Conservation (phyloP, 1,140 invertebrate species). For the Neodiprion fabricii region DNA sequence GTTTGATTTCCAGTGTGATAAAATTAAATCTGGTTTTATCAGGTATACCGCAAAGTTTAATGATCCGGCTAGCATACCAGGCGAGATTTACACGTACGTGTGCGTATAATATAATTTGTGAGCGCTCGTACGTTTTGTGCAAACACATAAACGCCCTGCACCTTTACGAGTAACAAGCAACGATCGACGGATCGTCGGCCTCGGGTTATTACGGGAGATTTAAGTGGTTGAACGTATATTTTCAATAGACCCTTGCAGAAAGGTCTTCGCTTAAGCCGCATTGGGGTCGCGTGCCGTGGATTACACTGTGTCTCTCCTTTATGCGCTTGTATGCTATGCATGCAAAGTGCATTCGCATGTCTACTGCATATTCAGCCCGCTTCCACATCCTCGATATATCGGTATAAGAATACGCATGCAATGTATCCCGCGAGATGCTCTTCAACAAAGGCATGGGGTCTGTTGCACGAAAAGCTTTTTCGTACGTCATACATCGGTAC, state of each 20-base stretch:
- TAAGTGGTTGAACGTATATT: slow-evolving; percentile 7
- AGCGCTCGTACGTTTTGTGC: neutral
- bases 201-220: slow-evolving; percentile 3
- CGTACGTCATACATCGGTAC: too few species aligned
- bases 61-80: neutral
- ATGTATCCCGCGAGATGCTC: too few species aligned
- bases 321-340: too few species aligned
- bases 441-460: too few species aligned
- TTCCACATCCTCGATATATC: too few species aligned
- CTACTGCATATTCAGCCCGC: too few species aligned
- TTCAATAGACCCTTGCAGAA: slow-evolving; percentile 2
- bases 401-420: too few species aligned
- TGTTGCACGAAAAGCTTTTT: too few species aligned
- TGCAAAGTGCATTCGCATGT: too few species aligned
- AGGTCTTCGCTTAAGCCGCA: slow-evolving; percentile 4
- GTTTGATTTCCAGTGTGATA: slow-evolving; percentile 2
- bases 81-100: neutral
- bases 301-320: neutral
- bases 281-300: slow-evolving; percentile 3
- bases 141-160: neutral
- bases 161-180: neutral
- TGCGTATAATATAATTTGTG: too few species aligned
- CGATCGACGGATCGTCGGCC: neutral
- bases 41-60: neutral
- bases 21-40: neutral